phyloP scores from a whole-genome alignment of 2,113 vertebrate species.

The Poeciliopsis retropinna region DNA sequence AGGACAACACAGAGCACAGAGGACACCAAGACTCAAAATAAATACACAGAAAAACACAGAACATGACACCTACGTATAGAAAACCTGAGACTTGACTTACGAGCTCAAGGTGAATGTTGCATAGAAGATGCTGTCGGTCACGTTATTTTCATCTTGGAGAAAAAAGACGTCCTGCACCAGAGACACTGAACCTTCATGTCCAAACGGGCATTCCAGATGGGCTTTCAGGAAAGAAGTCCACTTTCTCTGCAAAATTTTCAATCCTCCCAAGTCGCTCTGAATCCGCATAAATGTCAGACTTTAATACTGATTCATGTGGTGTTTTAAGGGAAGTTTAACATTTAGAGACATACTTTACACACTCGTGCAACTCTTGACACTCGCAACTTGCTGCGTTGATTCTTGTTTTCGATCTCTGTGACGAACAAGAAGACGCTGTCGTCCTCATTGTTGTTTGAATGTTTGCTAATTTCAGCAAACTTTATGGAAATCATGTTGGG shows the following conservation, averaged over 20 bases:
- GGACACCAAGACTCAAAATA: too few species aligned
- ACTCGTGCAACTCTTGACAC: slow-evolving; percentile 44
- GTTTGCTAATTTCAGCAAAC: not conserved
- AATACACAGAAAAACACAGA: too few species aligned
- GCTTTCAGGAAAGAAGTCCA: slow-evolving; percentile 17
- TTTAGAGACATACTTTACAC: slow-evolving; percentile 23
- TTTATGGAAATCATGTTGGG: slow-evolving; percentile 38
- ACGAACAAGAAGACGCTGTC: slow-evolving; percentile 36
- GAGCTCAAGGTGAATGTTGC: slow-evolving; percentile 18
- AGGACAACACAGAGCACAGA: too few species aligned
- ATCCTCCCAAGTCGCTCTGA: slow-evolving; percentile 34
- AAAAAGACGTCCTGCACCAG: slow-evolving; percentile 37
- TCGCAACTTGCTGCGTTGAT: not conserved
- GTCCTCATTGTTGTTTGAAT: not conserved
- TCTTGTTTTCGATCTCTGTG: slow-evolving; percentile 17
- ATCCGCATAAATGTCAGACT: not conserved
- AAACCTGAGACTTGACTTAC: slow-evolving; percentile 7
- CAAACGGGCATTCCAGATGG: slow-evolving; percentile 30
- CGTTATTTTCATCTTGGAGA: slow-evolving; percentile 13
- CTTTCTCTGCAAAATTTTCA: slow-evolving; percentile 11
- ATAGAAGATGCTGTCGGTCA: slow-evolving; percentile 20
- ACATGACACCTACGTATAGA: too few species aligned
- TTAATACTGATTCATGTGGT: too few species aligned
- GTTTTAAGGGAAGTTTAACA: too few species aligned
- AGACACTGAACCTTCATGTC: not conserved